Base-by-base conservation (phyloP, 2,797 vertebrate species). In the Halcyon chelicuti region DNA sequence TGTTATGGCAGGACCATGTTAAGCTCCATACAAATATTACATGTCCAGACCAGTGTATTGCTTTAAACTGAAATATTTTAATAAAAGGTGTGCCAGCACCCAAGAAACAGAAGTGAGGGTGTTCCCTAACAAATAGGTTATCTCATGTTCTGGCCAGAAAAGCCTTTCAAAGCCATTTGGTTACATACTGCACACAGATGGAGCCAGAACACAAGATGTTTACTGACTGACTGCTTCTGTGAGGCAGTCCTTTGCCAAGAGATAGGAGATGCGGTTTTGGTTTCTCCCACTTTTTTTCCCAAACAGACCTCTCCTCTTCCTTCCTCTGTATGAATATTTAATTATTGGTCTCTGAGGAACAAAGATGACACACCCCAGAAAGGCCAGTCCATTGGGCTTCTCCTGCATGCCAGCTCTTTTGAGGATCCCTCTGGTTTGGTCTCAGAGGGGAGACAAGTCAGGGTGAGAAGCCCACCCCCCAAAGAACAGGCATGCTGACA, bases 11-110 rank as follows among this genome's bases (percentile, higher is more conserved):
- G 85, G 76, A 91, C 70, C 44, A 40, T 42, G 28, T 90, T 94
- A 95, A 95, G 90, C 73, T 79, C 47, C 12, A 0, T 57, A 81
- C 44, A 94, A 93, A 94, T 86, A 66, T 26, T 90, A 60, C 86
- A 49, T 66, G 77, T 28, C 91, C 14, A 3, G 77, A 86, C 79
- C 55, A 63, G 88, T 63, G 76, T 35, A 60, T 4, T 86, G 37
- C 71, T 92, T 93, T 81, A 81, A 90, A 91, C 23, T 35, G 47
- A 78, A 84, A 62, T 62, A 70, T 70, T 94, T 92, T 76, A 84
- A 84, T 76, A 82, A 92, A 94, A 94, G 66, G 57, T 90, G 77
- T 88, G 88, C 83, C 91, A 76, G 66, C 3, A 86, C 23, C 35
- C 51, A 71, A 84, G 62, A 78, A 94, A 90, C 7, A 88, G 70